Evolutionary conservation across 2,888 invertebrate genomes (phyloP).

Genomic region (Cephus spinipes): DNA sequence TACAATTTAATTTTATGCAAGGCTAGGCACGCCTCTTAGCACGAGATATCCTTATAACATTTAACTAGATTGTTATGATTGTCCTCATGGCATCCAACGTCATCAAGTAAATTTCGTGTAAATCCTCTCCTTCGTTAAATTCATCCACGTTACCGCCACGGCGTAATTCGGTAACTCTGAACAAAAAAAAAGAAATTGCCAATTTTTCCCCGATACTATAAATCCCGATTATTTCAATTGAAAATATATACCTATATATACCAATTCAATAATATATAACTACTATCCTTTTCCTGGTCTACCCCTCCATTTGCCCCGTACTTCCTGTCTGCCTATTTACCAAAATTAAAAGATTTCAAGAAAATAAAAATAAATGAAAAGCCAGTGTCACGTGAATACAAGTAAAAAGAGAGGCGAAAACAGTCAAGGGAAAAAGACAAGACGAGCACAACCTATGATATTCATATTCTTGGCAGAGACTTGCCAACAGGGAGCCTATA

Average conservation of each 20-base stretch:
- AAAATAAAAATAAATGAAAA: background rate
- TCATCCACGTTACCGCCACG: background rate
- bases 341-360: background rate
- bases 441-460: constrained; percentile 50
- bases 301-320: no score
- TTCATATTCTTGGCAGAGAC: constrained; percentile 63
- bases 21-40: constrained; percentile 66
- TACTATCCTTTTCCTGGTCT: background rate
- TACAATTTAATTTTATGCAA: constrained; percentile 67
- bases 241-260: background rate
- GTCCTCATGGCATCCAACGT: constrained; percentile 41
- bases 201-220: background rate
- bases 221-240: background rate
- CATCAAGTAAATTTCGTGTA: constrained; percentile 45
- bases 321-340: no score
- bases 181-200: background rate
- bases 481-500: constrained; percentile 5
- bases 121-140: constrained; percentile 30
- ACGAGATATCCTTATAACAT: constrained; percentile 65
- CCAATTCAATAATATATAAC: no score
- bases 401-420: background rate
- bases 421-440: background rate
- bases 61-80: constrained; percentile 67
- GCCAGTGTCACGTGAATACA: background rate
- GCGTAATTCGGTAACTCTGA: background rate